These are phyloP conservation scores for Caranx ignobilis DNA, from an alignment of 2,113 vertebrate genomes.

Conservation along the genomic window DNA sequence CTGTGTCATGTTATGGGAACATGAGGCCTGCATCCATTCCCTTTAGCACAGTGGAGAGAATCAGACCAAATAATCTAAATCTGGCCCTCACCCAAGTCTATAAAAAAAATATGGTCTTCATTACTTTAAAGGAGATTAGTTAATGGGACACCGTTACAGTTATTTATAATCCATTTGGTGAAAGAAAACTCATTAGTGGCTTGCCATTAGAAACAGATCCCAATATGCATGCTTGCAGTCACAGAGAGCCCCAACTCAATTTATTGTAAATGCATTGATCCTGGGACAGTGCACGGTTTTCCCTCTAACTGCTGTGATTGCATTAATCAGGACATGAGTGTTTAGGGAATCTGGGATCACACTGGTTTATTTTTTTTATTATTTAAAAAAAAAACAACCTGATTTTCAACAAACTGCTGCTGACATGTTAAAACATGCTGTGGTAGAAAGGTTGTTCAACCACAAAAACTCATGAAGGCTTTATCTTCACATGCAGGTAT, in stretches of 20 bases:
- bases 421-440: slow-evolving; percentile 10
- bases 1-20: background rate
- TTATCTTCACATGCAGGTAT: background rate
- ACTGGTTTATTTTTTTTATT: background rate
- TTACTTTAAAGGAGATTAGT: slow-evolving; percentile 4
- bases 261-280: slow-evolving; percentile 19
- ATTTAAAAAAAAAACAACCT: background rate
- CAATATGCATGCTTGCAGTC: background rate
- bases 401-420: background rate
- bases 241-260: slow-evolving; percentile 12
- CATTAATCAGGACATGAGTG: background rate
- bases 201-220: slow-evolving; percentile 16
- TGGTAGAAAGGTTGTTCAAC: background rate
- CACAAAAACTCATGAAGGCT: background rate
- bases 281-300: slow-evolving; percentile 1
- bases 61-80: slow-evolving; percentile 13
- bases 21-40: background rate
- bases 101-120: slow-evolving; percentile 12
- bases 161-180: slow-evolving; percentile 38
- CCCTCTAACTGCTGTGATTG: slow-evolving; percentile 3
- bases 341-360: background rate
- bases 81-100: background rate
- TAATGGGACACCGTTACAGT: slow-evolving; percentile 15
- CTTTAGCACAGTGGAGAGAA: background rate
- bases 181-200: slow-evolving; percentile 46